Base-by-base conservation (phyloP, 1,140 invertebrate species). In the Nixonia krombeini region DNA sequence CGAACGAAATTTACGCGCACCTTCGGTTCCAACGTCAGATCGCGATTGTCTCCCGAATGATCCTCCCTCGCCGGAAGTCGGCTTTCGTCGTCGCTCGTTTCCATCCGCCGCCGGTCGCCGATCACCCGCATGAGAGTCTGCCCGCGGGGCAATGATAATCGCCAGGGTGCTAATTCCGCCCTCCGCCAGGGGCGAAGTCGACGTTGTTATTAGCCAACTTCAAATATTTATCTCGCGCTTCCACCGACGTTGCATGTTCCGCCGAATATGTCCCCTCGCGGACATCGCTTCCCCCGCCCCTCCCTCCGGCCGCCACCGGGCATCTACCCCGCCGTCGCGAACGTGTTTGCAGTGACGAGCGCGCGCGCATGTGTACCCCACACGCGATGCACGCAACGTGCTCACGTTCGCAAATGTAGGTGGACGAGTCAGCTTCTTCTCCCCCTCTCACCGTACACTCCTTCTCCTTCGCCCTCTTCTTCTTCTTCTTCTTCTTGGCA, bases 191-290 rank as follows among this genome's bases (percentile, higher is more conserved):
- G 4, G 12, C 12, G 12, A 35, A 26, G 13, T 10, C 16, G 31
- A 49, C 65, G 76, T 80, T 80, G 77, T 81, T 81, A 81, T 81
- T 81, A 79, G 79, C 79, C 72, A 69, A 73, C 72, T 77, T 75
- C 61, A 80, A 81, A 79, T 79, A 80, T 80, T 80, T 78, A 80
- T 74, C 72, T 58, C 75, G 75, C 73, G 72, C 61, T 67, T 73
- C 62, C 59, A 53, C 26, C 40, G 40, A 1, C 42, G 28, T 8
- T 41, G 17, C 31, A n/a, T 50, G 40, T 26, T 25, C 21, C 7
- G 26, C 33, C 45, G 40, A 35, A 45, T 62, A 38, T 33, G 35
- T 70, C 49, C 35, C 40, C 7, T 51, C 18, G 44, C 17, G 28
- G 23, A 57, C 63, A 66, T n/a, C n/a, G n/a, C n/a, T 76, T 73